Conservation (phyloP, 2,797 vertebrate species). For the Sarcoramphus papa region DNA sequence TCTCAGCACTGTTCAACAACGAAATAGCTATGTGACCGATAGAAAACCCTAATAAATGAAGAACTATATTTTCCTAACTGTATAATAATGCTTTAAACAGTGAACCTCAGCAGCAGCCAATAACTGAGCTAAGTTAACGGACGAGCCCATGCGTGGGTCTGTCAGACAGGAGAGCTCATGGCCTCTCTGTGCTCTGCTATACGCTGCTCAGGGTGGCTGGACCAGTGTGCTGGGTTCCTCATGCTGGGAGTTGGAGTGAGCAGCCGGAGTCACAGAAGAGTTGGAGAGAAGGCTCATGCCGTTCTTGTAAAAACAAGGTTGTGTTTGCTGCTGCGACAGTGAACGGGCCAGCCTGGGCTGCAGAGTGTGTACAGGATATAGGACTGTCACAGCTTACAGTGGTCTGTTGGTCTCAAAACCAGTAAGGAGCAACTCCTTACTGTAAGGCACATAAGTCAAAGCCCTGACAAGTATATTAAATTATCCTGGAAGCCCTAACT, state of each 20-base stretch:
- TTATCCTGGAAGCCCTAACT: neutral
- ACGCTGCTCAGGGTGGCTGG: neutral
- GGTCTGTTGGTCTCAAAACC: neutral
- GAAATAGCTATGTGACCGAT: too few species aligned
- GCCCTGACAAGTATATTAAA: neutral
- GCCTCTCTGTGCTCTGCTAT: neutral
- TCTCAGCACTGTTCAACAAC: neutral
- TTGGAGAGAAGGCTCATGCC: neutral
- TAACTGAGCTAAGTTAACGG: neutral
- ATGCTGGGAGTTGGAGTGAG: neutral
- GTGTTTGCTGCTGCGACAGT: accelerated
- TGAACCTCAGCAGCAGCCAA: neutral
- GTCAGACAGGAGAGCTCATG: neutral
- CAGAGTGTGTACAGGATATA: neutral
- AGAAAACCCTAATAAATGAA: neutral
- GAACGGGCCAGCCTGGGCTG: neutral
- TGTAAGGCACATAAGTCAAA: neutral
- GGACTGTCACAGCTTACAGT: neutral
- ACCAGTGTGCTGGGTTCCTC: neutral
- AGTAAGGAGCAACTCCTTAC: neutral
- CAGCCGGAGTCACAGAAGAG: neutral
- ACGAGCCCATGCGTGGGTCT: neutral
- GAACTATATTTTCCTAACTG: neutral
- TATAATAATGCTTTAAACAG: neutral
- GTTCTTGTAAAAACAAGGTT: neutral